A percentile compares a stretch with the other conserved stretches of the same genome.
Conservation (phyloP, 2,113 vertebrate genomes). For the Rhinogobius similis region DNA sequence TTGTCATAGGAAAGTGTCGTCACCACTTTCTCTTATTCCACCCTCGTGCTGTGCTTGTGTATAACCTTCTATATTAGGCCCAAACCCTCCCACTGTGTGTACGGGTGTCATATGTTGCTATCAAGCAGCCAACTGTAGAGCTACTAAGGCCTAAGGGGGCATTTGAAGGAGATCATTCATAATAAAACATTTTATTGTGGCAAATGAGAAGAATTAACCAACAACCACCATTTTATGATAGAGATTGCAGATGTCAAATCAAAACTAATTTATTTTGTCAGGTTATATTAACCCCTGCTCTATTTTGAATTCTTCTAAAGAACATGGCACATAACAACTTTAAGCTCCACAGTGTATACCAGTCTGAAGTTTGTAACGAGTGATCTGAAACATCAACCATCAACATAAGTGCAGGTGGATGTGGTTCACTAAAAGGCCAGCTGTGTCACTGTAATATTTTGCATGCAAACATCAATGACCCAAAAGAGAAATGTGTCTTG, state of each 20-base stretch:
- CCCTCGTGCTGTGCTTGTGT: slow-evolving; percentile 4
- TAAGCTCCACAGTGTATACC: neutral
- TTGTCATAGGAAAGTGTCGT: slow-evolving; percentile 36
- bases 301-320: neutral
- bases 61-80: slow-evolving; percentile 62
- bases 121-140: slow-evolving; percentile 37
- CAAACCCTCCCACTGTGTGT: slow-evolving; percentile 25
- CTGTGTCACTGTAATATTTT: neutral
- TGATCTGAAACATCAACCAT: neutral
- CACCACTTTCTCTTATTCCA: slow-evolving; percentile 6
- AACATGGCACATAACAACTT: neutral
- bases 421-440: neutral
- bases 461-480: neutral
- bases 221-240: neutral
- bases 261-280: neutral
- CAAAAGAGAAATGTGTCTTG: neutral
- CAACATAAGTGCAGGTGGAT: neutral
- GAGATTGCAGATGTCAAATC: neutral
- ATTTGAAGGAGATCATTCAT: neutral
- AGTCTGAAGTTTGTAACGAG: neutral
- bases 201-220: neutral
- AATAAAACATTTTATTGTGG: neutral
- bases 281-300: neutral
- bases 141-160: slow-evolving; percentile 24
- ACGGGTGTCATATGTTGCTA: slow-evolving; percentile 55